A percentile compares a stretch with the other conserved stretches of the same genome.
phyloP scores from a whole-genome alignment of 1,140 invertebrate genomes.

The Penaeus chinensis region DNA sequence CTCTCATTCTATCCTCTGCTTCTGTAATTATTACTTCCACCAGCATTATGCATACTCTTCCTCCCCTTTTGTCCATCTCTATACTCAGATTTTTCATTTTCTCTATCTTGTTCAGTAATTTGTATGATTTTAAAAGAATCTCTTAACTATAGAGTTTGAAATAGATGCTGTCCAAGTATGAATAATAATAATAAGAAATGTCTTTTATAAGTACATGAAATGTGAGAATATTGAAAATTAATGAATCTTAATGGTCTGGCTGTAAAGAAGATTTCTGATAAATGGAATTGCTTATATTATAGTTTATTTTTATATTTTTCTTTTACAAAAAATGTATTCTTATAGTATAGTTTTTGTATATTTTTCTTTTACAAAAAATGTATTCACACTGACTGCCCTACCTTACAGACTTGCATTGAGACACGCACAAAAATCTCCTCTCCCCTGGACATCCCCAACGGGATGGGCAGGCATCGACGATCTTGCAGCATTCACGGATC shows the following conservation, averaged over 20 bases:
- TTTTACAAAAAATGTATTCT: background rate
- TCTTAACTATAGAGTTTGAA: too few species aligned
- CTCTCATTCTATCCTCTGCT: too few species aligned
- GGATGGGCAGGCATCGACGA: slow-evolving; percentile 23
- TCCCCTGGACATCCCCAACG: slow-evolving; percentile 42
- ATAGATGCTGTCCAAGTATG: too few species aligned
- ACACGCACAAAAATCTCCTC: slow-evolving; percentile 19
- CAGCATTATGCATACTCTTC: too few species aligned
- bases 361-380: background rate
- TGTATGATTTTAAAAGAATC: too few species aligned
- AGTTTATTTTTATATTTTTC: background rate
- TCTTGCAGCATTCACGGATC: slow-evolving; percentile 55
- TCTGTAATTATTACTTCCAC: too few species aligned
- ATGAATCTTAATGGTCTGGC: background rate
- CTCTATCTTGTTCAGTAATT: too few species aligned
- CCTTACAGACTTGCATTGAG: slow-evolving; percentile 46
- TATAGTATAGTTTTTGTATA: background rate
- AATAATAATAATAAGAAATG: too few species aligned
- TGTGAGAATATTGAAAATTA: background rate
- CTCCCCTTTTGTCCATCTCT: too few species aligned
- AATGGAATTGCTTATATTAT: background rate
- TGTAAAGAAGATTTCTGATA: background rate
- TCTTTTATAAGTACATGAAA: background rate
- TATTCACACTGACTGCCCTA: background rate
- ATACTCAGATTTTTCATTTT: too few species aligned